Base-by-base conservation (phyloP, 2,888 invertebrate genomes). In the Xylota segnis region DNA sequence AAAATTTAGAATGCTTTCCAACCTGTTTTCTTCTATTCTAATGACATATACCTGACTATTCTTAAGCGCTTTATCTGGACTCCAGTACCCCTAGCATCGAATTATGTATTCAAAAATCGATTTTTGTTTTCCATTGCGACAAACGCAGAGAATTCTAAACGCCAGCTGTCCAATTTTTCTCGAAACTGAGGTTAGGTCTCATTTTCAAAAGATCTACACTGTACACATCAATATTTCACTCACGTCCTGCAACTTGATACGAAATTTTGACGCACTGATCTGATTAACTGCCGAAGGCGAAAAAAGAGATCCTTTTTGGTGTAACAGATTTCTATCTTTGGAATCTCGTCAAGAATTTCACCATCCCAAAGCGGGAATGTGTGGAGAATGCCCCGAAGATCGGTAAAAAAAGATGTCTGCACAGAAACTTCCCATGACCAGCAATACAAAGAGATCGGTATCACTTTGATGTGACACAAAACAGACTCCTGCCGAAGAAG, bases 381-480 rank as follows among this genome's bases (percentile, higher is more conserved):
- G 83, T 72, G 65, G 72, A n/a, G n/a, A 77, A 77, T 59, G 66
- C 32, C 37, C 52, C 32, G 43, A 14, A 27, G 18, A 16, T 23
- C 14, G 23, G 58, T 52, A 47, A 54, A 54, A 56, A 54, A 63
- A 32, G 18, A 59, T 52, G 52, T 72, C 66, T 74, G 74, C 45
- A 40, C 14, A 16, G 47, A 71, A 84, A 52, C 70, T 84, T 84
- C 84, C 81, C 79, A 84, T 75, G 84, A 37, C 66, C 71, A 37
- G 70, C 72, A 78, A 68, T 66, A 65, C 79, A 47, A 59, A 37
- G 40, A 74, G 74, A 79, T 84, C 84, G 84, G 84, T 79, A 71
- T 84, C 81, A 71, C 81, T 84, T 84, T 84, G 84, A 84, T 84
- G 83, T 83, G 83, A 78, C 83, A 83, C 50, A 47, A 70, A 70